Base-by-base conservation (phyloP, 1,140 invertebrate species). In the Hyphantria cunea region DNA sequence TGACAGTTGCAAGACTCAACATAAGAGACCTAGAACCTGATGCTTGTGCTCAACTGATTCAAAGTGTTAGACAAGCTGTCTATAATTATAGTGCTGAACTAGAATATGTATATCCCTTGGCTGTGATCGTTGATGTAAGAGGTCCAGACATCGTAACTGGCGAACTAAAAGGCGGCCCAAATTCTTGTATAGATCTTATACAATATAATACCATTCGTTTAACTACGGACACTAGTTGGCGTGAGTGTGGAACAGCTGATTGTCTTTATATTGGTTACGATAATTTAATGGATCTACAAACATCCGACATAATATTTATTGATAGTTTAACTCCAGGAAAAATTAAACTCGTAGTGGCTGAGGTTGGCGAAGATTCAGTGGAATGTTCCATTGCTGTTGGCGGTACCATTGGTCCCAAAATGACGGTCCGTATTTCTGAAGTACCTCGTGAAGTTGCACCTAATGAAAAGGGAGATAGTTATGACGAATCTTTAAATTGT, bases 81-180 rank as follows among this genome's bases (percentile, higher is more conserved):
- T 87, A 84, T 60, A 89, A 89, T 77, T 91, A 89, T 25, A 91
- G 89, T 56, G 77, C 82, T 15, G 89, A 91, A 74, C 68, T 91
- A 55, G 76, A 89, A 64, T 91, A 83, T 56, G 81, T 91, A 14
- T 87, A 91, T 64, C 89, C 91, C 17, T 75, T 92, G 31, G 90
- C 83, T 15, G 58, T 91, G 15, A 80, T 91, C n/a, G 77, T 91
- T 12, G 83, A 92, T 66, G 83, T 91, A 9, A 74, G 76, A 55
- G 86, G 89, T 0, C 89, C 89, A 32, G 86, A 91, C 55, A 92
- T 92, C 68, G 66, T 88, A 34, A 86, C 82, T 9, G 89, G 91
- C 32, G 75, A 81, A 64, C 78, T 91, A 15, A 88, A 89, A 77
- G 77, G 78, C 49, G 86, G 85, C 6, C 78, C 78, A 12, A 67